Percentiles rank a stretch among this genome's conserved stretches.
Evolutionary conservation across 2,113 vertebrate species (phyloP).

Genomic region (Martes martes): DNA sequence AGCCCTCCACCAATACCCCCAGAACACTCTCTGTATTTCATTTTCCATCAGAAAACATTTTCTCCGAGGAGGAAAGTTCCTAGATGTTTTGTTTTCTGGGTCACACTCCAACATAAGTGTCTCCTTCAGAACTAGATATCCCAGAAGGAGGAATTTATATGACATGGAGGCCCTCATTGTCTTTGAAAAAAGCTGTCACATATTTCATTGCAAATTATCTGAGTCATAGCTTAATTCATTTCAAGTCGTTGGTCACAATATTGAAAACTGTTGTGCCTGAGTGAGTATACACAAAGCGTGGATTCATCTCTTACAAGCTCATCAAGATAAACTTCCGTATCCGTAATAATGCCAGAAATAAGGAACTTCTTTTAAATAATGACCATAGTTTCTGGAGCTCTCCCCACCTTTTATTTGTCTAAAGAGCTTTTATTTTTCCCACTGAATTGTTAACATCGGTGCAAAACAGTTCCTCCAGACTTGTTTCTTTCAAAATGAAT

Average conservation of each 20-base stretch:
- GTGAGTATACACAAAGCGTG: neutral
- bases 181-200: neutral
- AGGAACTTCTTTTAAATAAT: neutral
- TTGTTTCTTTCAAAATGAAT: neutral
- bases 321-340: neutral
- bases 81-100: neutral
- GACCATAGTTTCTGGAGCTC: neutral
- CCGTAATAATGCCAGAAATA: neutral
- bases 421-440: neutral
- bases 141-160: neutral
- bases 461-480: neutral
- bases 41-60: neutral
- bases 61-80: neutral
- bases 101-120: neutral
- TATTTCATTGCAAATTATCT: neutral
- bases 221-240: neutral
- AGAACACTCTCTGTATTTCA: neutral
- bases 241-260: neutral
- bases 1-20: neutral
- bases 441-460: neutral
- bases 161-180: neutral
- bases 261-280: neutral
- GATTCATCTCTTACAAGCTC: neutral
- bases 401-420: neutral
- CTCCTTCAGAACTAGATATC: neutral